Evolutionary conservation across 1,140 invertebrate genomes (phyloP).

Genomic region (Philopotamus ludificatus): DNA sequence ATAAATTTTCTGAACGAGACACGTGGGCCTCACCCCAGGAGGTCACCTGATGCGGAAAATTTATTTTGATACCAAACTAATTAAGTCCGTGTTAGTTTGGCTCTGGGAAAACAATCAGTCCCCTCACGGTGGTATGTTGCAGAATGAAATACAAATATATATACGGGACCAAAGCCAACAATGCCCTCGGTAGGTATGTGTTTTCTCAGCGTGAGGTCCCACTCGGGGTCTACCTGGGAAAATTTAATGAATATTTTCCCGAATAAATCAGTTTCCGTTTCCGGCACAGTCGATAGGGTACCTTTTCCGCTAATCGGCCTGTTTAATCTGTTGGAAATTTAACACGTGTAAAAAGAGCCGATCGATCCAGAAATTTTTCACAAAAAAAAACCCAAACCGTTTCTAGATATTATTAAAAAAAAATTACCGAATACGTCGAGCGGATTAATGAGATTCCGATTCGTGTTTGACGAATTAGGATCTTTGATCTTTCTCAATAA

Average conservation of each 20-base stretch:
- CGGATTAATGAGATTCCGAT: too few relatives aligned
- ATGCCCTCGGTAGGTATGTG: background rate
- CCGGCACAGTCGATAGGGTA: too few relatives aligned
- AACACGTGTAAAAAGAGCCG: too few relatives aligned
- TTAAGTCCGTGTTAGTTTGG: constrained; percentile 22
- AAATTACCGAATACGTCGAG: too few relatives aligned
- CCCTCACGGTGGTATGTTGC: background rate
- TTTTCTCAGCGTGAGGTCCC: background rate
- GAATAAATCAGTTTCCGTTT: background rate
- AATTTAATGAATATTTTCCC: background rate
- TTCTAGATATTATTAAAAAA: too few relatives aligned
- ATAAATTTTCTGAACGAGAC: background rate
- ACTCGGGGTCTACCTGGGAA: background rate
- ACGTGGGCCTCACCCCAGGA: background rate
- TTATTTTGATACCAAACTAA: constrained; percentile 26
- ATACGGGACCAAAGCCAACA: constrained; percentile 13
- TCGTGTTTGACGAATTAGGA: too few relatives aligned
- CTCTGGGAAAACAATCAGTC: constrained; percentile 22
- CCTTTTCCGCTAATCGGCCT: too few relatives aligned
- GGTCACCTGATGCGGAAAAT: constrained; percentile 20
- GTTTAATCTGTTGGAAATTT: too few relatives aligned
- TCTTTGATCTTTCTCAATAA: too few relatives aligned
- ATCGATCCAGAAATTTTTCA: too few relatives aligned
- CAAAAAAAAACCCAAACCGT: too few relatives aligned
- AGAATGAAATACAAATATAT: constrained; percentile 23